Evolutionary conservation across 2,113 vertebrate genomes (phyloP).

Genomic region (Amphiprion ocellaris): DNA sequence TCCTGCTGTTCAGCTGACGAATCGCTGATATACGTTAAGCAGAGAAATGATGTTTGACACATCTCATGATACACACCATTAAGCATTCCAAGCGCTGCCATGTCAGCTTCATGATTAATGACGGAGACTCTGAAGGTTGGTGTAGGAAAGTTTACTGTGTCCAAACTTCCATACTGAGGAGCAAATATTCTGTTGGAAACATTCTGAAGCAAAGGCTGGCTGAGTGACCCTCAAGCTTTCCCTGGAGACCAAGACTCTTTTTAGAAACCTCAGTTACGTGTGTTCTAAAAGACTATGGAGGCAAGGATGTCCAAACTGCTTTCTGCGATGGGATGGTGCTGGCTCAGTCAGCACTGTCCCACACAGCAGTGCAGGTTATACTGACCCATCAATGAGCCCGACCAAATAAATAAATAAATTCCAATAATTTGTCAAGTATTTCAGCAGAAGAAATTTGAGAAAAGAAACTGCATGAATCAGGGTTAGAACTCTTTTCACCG

Average conservation of each 20-base stretch:
- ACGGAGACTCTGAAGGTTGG: neutral
- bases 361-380: no score
- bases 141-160: neutral
- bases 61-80: neutral
- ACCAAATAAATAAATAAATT: no score
- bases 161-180: neutral
- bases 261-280: neutral
- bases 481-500: no score
- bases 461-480: no score
- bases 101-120: neutral
- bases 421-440: no score
- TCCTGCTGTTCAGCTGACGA: neutral
- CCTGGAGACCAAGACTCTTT: neutral
- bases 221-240: neutral
- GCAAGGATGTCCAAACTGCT: no score
- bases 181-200: neutral
- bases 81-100: neutral
- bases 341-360: no score
- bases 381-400: no score
- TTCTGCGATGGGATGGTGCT: no score
- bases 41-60: neutral
- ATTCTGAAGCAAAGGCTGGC: neutral
- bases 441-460: no score
- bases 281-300: no score
- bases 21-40: neutral